Base-by-base conservation (phyloP, 2,888 invertebrate species). In the Scaptomyza parva region DNA sequence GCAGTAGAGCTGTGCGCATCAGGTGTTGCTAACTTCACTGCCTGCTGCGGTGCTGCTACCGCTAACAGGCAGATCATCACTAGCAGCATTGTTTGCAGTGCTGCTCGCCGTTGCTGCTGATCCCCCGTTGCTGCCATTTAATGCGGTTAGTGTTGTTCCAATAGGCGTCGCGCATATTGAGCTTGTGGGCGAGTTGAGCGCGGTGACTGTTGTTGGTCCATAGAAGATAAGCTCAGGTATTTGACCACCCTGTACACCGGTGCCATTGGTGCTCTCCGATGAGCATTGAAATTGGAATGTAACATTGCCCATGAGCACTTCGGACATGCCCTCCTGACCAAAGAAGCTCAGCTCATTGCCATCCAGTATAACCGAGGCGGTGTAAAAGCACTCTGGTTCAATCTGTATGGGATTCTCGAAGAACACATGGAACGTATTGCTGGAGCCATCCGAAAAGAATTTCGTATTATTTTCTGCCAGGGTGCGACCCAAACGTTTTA, bases 281-380 rank as follows among this genome's bases (percentile, higher is more conserved):
- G 98, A 98, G 92, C 98, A 98, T 92, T 98, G 98, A 92, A 98
- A 99, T 92, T 98, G 98, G 93, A 98, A 98, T 70, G 97, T 97
- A 60, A 98, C 98, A 89, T 96, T 96, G 4, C 97, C 97, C 91
- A 97, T 96, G 58, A 96, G 96, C 41, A 98, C 97, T 92, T 98
- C 98, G 87, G 97, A 97, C 94, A 98, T 94, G 20, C 98, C 98
- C 92, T 99, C 98, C 92, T 98, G 98, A 6, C 98, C 98, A 91
- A 98, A 99, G 92, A 98, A 99, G 92, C 98, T 98, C 76, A 99
- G 92, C 91, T 98, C 98, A 62, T 95, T 96, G 11, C 98, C 98
- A 90, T 98, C 98, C 18, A 99, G 92, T 74, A 98, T 95, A 1
- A 97, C 98, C n/a, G 98, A 98, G 9, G 98, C 98, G 2, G 98